Evolutionary conservation across 92 coral and sea anemone species (phyloP), one percentile per base, ranked within the genome.

Genomic region (Palythoa grandiflora): DNA sequence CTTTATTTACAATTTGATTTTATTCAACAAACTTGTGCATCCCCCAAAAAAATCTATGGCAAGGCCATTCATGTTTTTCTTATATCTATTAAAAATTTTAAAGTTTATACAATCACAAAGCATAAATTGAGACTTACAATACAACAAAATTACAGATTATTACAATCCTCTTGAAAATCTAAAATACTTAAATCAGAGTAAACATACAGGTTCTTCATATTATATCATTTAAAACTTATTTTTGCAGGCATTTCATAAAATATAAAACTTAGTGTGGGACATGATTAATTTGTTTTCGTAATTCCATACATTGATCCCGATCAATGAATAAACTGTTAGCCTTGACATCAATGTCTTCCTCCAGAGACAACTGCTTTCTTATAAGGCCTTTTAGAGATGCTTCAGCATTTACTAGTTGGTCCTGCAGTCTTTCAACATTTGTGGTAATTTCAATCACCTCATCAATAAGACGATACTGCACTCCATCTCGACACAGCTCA

Each of bases 401-500:
- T 68, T 95, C 97, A 6, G 99, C 99, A 47, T 91, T 93, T 0
- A 93, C 96, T 3, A 95, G 92, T 60, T 92, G 90, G 73, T 89
- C 97, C 65, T 88, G 97, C 21, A 96, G 89, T 47, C 99, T 86
- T 80, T 94, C 94, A 79, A 96, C 80, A 77, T 96, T 96, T 68
- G 93, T 92, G 20, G 93, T 89, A 40, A 96, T 96, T 83, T 95
- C 99, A 73, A 92, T 90, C 16, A 92, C 96, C 68, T 96, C 99
- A 19, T 89, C 94, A 63, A 96, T 90, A 21, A 96, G 95, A 21
- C 99, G 92, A 84, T 96, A 96, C 87, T 96, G 98, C 15, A 96
- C 99, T 38, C 96, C 94, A 72, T 96, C 99, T 65, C 99, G 87
- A 83, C 99, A 97, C 90, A 97, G 93, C 90, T 97, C 99, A 11